Percentiles rank a stretch among this genome's conserved stretches.
phyloP scores from a whole-genome alignment of 2,113 vertebrate species.

The Todiramphus saurophagus region DNA sequence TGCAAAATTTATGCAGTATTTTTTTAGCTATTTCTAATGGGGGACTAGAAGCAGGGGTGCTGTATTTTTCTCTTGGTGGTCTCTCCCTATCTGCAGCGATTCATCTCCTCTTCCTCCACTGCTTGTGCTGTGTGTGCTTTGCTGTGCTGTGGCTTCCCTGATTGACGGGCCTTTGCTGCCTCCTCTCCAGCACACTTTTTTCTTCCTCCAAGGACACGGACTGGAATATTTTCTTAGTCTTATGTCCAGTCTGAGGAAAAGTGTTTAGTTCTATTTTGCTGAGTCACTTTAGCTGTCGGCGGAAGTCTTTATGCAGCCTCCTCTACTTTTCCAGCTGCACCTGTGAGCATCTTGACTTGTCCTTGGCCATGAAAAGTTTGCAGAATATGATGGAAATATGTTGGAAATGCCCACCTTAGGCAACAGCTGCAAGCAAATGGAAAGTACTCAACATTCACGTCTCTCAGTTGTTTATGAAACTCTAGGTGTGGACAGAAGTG shows the following conservation, averaged over 20 bases:
- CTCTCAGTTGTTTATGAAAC: neutral
- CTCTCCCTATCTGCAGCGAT: neutral
- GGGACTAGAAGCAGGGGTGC: neutral
- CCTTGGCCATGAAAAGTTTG: neutral
- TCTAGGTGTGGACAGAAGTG: too few species aligned
- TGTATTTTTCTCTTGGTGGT: neutral
- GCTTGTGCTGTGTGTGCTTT: rapidly evolving
- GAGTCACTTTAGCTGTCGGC: rapidly evolving
- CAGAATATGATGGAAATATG: neutral
- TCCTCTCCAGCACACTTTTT: rapidly evolving
- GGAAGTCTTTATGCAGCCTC: neutral
- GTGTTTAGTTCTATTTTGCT: neutral
- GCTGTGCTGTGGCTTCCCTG: neutral
- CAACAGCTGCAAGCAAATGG: neutral
- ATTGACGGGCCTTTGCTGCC: too few species aligned
- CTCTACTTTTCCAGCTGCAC: neutral
- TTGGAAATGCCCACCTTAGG: rapidly evolving
- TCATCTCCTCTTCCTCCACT: neutral
- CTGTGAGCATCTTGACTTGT: neutral
- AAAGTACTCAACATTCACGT: rapidly evolving
- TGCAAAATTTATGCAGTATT: neutral
- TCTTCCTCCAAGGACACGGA: neutral
- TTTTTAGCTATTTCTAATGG: neutral
- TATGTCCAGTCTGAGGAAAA: rapidly evolving
- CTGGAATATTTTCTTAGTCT: neutral